Conservation (phyloP, 2,888 invertebrate species). For the Pseudococcus jackbeardsleyi region DNA sequence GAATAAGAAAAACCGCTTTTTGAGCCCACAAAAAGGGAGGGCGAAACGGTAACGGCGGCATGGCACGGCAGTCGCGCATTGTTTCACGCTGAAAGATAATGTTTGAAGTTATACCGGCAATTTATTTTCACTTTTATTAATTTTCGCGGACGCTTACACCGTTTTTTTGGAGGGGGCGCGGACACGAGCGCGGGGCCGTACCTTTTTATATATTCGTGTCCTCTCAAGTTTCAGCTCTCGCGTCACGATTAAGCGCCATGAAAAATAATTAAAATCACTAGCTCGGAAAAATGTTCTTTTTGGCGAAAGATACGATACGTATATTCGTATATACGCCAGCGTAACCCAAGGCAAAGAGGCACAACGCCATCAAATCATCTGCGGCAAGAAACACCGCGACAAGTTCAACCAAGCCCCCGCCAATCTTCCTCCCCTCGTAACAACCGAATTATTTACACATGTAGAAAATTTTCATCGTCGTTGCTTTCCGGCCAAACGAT, state of each 20-base stretch:
- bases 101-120: constrained; percentile 65
- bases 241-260: constrained; percentile 60
- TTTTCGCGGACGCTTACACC: constrained; percentile 61
- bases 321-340: background rate
- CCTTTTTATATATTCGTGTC: constrained; percentile 55
- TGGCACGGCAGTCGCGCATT: constrained; percentile 54
- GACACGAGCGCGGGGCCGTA: background rate
- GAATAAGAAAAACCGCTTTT: constrained; percentile 65
- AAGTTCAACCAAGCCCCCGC: background rate
- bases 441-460: constrained; percentile 38
- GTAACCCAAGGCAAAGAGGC: background rate
- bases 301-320: constrained; percentile 58
- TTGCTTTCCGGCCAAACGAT: background rate
- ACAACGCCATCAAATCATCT: constrained; percentile 21
- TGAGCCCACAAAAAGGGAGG: constrained; percentile 39
- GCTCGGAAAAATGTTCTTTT: constrained; percentile 64
- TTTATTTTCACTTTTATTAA: constrained; percentile 65
- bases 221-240: constrained; percentile 13
- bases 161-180: background rate
- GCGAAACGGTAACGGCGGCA: constrained; percentile 53
- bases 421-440: background rate
- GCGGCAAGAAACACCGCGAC: constrained; percentile 39
- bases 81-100: constrained; percentile 64
- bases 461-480: constrained; percentile 45
- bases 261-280: constrained; percentile 65